Conservation (phyloP, 2,888 invertebrate genomes). For the Phaedon cochleariae region DNA sequence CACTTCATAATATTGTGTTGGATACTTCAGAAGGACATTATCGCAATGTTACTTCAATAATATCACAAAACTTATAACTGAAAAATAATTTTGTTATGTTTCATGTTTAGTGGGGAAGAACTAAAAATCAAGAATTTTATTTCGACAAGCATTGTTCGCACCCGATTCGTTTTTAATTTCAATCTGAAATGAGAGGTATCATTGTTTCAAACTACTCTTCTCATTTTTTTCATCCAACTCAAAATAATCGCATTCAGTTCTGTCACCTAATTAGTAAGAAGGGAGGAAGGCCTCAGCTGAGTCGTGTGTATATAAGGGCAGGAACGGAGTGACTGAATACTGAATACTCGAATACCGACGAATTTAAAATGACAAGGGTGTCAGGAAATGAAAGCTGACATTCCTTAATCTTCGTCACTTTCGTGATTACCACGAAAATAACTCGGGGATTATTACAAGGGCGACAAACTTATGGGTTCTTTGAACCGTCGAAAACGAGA, state of each 20-base stretch:
- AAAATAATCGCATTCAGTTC: neutral
- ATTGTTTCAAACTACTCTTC: too few species aligned
- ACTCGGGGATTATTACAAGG: constrained; percentile 16
- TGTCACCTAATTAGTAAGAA: constrained; percentile 9
- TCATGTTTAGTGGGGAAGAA: too few species aligned
- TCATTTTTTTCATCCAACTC: too few species aligned
- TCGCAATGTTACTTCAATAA: too few species aligned
- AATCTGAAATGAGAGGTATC: too few species aligned
- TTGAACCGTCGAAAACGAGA: neutral
- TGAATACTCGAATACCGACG: neutral
- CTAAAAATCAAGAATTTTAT: too few species aligned
- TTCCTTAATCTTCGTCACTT: constrained; percentile 54
- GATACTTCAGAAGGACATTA: too few species aligned
- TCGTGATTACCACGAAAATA: constrained; percentile 46
- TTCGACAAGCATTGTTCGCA: too few species aligned
- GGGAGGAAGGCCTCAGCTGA: constrained; percentile 9
- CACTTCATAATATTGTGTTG: too few species aligned
- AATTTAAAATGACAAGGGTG: constrained; percentile 34
- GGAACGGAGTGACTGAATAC: neutral
- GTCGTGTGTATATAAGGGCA: neutral
- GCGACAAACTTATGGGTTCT: constrained; percentile 13
- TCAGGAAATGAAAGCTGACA: constrained; percentile 50
- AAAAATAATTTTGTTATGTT: too few species aligned
- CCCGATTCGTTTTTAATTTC: too few species aligned
- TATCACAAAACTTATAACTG: too few species aligned